Conservation (phyloP, 2,888 invertebrate species). For the Trichacis sp. region DNA sequence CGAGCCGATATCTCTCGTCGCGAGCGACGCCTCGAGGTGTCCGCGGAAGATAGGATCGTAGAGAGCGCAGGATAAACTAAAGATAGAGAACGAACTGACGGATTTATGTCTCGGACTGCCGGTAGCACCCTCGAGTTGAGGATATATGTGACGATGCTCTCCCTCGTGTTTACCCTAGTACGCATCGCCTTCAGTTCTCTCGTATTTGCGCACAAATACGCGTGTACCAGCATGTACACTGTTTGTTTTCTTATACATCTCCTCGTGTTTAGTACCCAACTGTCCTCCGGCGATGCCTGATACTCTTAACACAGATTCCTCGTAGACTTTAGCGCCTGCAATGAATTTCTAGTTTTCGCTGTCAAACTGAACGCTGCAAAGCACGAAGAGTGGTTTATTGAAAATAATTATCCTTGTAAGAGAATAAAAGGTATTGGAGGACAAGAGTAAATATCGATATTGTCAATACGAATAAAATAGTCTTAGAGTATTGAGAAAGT, state of each 20-base stretch:
- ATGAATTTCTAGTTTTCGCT: too few species aligned
- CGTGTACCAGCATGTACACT: constrained; percentile 53
- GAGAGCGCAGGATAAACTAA: constrained; percentile 48
- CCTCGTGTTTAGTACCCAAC: constrained; percentile 43
- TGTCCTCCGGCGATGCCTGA: constrained; percentile 43
- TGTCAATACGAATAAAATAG: too few species aligned
- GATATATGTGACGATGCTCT: constrained; percentile 51
- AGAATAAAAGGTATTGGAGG: too few species aligned
- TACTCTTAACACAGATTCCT: constrained; percentile 24
- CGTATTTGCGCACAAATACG: constrained; percentile 65
- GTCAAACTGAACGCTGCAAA: too few species aligned
- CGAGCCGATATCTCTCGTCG: constrained; percentile 38
- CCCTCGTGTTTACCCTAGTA: constrained; percentile 55
- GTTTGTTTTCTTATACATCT: constrained; percentile 65
- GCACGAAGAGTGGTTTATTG: too few species aligned
- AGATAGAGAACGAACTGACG: constrained; percentile 61
- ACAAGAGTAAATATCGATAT: too few species aligned
- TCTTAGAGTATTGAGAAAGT: too few species aligned
- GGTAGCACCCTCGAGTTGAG: constrained; percentile 51
- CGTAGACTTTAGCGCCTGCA: too few species aligned
- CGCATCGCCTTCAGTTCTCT: constrained; percentile 55
- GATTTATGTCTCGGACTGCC: constrained; percentile 60
- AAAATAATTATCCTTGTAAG: too few species aligned
- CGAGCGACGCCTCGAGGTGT: constrained; percentile 41
- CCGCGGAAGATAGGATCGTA: constrained; percentile 39